Evolutionary conservation across 2,888 invertebrate genomes (phyloP).

Genomic region (Rhabditophanes sp.): DNA sequence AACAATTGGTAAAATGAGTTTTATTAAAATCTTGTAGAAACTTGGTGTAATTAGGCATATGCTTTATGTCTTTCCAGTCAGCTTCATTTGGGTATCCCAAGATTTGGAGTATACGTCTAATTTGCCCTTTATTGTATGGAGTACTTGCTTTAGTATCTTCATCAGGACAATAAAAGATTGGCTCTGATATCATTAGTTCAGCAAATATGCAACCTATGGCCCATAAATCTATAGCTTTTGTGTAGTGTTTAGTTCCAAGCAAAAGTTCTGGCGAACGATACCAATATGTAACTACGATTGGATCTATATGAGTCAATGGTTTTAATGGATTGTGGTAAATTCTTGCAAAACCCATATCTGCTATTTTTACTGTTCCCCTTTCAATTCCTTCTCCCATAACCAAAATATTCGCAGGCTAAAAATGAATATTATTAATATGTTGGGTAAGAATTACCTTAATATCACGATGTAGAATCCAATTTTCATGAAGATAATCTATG

Average conservation of each 20-base stretch:
- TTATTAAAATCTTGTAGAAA: slow-evolving; percentile 86
- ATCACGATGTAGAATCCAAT: slow-evolving; percentile 85
- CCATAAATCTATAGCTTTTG: slow-evolving; percentile 44
- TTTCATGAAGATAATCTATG: slow-evolving; percentile 92
- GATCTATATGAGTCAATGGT: slow-evolving; percentile 90
- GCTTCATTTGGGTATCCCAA: slow-evolving; percentile 65
- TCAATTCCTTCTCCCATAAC: slow-evolving; percentile 95
- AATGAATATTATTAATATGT: not conserved
- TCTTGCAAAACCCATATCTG: slow-evolving; percentile 97
- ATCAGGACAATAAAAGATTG: slow-evolving; percentile 95
- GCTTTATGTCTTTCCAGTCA: slow-evolving; percentile 39
- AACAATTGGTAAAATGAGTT: slow-evolving; percentile 55
- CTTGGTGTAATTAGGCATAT: slow-evolving; percentile 92
- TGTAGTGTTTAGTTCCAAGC: slow-evolving; percentile 46
- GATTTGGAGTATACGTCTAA: slow-evolving; percentile 92
- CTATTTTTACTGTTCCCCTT: slow-evolving; percentile 57
- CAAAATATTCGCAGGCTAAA: slow-evolving; percentile 68
- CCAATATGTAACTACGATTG: slow-evolving; percentile 97
- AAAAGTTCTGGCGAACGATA: slow-evolving; percentile 79
- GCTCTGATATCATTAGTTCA: slow-evolving; percentile 91
- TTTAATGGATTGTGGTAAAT: slow-evolving; percentile 92
- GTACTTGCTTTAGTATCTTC: slow-evolving; percentile 69
- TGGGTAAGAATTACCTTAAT: slow-evolving; percentile 53
- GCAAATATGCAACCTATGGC: slow-evolving; percentile 75
- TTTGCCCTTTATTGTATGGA: slow-evolving; percentile 84